phyloP scores from a whole-genome alignment of 2,888 invertebrate genomes.

The Luperina testacea region DNA sequence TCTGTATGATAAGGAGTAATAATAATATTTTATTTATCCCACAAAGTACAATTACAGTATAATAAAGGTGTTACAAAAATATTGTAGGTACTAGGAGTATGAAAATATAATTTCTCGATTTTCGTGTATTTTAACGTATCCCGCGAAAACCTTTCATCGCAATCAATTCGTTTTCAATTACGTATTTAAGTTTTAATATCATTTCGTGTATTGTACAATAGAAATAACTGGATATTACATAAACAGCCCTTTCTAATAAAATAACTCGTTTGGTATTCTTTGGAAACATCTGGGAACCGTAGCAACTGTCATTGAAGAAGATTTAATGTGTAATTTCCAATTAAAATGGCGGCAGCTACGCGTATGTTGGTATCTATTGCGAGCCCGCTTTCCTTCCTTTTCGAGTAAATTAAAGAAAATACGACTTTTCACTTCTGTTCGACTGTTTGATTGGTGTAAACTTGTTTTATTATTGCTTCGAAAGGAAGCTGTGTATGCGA shows the following conservation, averaged over 20 bases:
- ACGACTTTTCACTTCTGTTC: conserved; percentile 46
- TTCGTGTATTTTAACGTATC: neutral
- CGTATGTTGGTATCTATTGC: conserved; percentile 9
- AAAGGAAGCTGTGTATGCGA: conserved; percentile 23
- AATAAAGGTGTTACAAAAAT: too few relatives aligned
- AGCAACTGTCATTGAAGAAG: conserved; percentile 42
- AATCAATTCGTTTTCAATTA: conserved; percentile 65
- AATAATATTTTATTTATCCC: too few relatives aligned
- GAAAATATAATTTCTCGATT: neutral
- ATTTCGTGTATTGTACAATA: conserved; percentile 59
- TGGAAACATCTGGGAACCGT: conserved; percentile 42
- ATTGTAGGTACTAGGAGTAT: too few relatives aligned
- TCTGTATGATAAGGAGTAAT: neutral
- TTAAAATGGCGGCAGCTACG: conserved; percentile 34
- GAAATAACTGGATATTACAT: conserved; percentile 51
- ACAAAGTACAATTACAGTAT: too few relatives aligned
- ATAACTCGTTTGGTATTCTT: conserved; percentile 49
- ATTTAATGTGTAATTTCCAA: conserved; percentile 46
- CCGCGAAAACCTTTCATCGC: conserved; percentile 44
- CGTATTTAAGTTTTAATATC: conserved; percentile 48
- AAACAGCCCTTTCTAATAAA: conserved; percentile 57
- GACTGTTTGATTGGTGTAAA: conserved; percentile 49
- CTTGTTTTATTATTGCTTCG: conserved; percentile 42
- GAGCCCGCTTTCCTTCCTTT: conserved; percentile 60
- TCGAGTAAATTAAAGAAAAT: conserved; percentile 58